Conservation (phyloP, 2,113 vertebrate genomes). For the Corvus moneduloides region DNA sequence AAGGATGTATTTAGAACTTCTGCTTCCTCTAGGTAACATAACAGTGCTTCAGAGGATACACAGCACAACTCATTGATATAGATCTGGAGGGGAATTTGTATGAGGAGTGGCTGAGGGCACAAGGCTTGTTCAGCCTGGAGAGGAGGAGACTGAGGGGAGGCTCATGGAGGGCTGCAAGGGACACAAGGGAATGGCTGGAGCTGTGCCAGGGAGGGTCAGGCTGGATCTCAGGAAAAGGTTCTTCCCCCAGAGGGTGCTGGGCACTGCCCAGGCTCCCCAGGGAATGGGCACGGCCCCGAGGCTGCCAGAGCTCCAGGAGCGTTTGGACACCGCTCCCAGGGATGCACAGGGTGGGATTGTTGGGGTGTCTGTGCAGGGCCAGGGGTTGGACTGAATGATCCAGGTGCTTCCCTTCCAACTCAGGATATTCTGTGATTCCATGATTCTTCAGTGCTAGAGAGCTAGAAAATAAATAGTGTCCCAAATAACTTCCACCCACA, state of each 20-base stretch:
- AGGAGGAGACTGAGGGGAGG: not conserved
- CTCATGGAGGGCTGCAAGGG: not conserved
- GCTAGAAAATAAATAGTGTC: not conserved
- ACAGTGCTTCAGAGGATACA: not conserved
- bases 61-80: not conserved
- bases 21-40: not conserved
- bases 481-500: not conserved
- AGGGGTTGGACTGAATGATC: rapidly evolving
- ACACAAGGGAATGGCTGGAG: not conserved
- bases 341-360: not conserved
- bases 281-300: not conserved
- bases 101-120: not conserved
- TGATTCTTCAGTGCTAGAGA: not conserved
- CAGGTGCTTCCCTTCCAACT: not conserved
- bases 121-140: not conserved
- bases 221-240: not conserved
- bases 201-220: not conserved
- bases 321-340: rapidly evolving
- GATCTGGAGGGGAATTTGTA: not conserved
- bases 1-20: slow-evolving; percentile 33
- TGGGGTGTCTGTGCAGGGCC: not conserved
- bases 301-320: not conserved
- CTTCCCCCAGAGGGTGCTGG: not conserved
- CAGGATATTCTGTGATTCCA: not conserved
- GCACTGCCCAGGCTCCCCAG: not conserved